phyloP scores from a whole-genome alignment of 1,140 invertebrate genomes.

The Saxidomus purpurata region DNA sequence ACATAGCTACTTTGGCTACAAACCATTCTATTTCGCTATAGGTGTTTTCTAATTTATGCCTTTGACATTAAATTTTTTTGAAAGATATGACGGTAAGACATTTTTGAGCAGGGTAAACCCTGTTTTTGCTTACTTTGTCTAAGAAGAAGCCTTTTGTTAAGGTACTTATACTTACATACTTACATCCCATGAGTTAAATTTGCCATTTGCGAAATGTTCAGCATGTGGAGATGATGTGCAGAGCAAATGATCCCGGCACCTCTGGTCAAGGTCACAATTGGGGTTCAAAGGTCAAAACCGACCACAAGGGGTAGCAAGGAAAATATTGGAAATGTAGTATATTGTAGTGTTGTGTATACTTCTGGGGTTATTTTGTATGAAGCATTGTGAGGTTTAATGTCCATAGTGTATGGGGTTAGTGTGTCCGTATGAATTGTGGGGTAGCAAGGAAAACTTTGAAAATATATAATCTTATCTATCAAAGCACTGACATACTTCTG shows the following conservation, averaged over 20 bases:
- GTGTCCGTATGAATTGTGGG: neutral
- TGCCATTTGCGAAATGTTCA: neutral
- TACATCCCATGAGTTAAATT: neutral
- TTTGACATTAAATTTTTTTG: too few relatives aligned
- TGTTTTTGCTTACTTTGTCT: too few relatives aligned
- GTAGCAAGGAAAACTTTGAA: neutral
- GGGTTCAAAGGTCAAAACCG: neutral
- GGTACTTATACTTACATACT: neutral
- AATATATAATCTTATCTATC: neutral
- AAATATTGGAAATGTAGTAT: neutral
- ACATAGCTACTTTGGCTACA: too few relatives aligned
- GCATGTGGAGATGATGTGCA: neutral
- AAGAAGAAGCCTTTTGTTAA: too few relatives aligned
- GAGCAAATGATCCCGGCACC: neutral
- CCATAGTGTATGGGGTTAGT: neutral
- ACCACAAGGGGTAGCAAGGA: neutral
- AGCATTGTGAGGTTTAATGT: neutral
- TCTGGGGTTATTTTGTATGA: neutral
- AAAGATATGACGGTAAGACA: too few relatives aligned
- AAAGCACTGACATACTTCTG: neutral
- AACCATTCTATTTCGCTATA: too few relatives aligned
- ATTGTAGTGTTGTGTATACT: neutral
- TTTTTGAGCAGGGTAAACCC: too few relatives aligned
- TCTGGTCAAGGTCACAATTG: neutral
- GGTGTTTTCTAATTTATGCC: too few relatives aligned